A percentile compares a stretch with the other conserved stretches of the same genome.
These are phyloP conservation scores for Zaprionus tsacasi DNA, from an alignment of 1,140 invertebrate genomes.

Conservation along the genomic window DNA sequence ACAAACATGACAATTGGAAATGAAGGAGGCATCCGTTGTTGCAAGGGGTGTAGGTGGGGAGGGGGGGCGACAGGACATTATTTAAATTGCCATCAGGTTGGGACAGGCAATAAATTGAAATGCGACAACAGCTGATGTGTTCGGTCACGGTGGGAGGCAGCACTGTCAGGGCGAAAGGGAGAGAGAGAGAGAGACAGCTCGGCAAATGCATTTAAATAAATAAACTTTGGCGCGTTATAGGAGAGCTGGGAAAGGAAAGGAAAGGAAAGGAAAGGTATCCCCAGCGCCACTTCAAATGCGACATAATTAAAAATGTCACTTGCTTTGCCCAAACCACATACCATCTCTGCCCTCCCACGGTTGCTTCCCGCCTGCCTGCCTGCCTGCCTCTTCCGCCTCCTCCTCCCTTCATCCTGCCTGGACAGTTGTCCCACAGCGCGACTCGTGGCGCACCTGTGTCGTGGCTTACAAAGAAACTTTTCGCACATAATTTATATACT, in stretches of 20 bases:
- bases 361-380: background rate
- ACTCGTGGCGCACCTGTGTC: constrained; percentile 42
- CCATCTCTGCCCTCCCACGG: background rate
- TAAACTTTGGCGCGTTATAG: constrained; percentile 16
- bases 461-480: constrained; percentile 43
- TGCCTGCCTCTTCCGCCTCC: background rate
- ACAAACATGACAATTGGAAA: constrained; percentile 33
- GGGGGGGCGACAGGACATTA: constrained; percentile 43
- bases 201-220: constrained; percentile 54
- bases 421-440: constrained; percentile 13
- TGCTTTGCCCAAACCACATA: constrained; percentile 18
- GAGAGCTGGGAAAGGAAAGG: no score
- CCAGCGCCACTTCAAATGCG: constrained; percentile 38
- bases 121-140: constrained; percentile 42
- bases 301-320: constrained; percentile 62
- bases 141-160: constrained; percentile 16
- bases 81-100: constrained; percentile 60
- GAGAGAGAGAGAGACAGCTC: background rate
- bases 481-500: constrained; percentile 55
- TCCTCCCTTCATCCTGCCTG: background rate
- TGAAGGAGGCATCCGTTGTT: background rate
- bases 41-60: background rate
- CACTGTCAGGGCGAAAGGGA: background rate
- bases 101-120: constrained; percentile 60
- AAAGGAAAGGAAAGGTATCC: background rate